These are phyloP conservation scores for Sphyrna mokarran DNA, from an alignment of 2,113 vertebrate species.

Conservation along the genomic window DNA sequence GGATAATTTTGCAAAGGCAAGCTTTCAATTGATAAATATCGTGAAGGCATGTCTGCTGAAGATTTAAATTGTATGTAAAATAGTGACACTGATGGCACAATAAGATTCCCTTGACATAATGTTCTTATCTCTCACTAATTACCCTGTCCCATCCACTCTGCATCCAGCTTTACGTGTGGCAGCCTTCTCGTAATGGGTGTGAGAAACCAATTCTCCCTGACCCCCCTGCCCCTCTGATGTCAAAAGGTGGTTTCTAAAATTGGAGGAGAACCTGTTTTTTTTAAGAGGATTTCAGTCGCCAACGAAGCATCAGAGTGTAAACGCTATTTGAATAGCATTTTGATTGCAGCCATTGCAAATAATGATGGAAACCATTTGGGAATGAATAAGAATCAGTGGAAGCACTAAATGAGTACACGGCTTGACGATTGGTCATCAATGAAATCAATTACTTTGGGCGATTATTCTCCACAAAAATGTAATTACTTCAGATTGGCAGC, in stretches of 20 bases:
- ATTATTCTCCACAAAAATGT: conserved; percentile 20
- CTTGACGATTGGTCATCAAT: conserved; percentile 29
- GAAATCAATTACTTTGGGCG: conserved; percentile 33
- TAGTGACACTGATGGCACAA: neutral
- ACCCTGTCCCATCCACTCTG: neutral
- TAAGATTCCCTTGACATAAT: neutral
- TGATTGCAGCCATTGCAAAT: conserved; percentile 29
- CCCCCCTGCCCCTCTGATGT: neutral
- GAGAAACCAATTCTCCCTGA: neutral
- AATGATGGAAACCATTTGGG: conserved; percentile 10
- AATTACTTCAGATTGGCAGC: conserved; percentile 3
- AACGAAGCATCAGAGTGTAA: neutral
- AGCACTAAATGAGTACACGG: conserved; percentile 15
- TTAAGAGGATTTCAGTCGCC: neutral
- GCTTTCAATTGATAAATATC: neutral
- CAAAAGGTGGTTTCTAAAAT: neutral
- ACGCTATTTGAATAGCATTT: conserved; percentile 33
- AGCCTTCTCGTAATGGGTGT: neutral
- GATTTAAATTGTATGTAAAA: neutral
- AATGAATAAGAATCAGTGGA: neutral
- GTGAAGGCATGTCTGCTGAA: neutral
- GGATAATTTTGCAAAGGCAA: neutral
- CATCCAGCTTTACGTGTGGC: neutral
- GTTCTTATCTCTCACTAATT: neutral
- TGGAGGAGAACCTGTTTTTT: neutral